These are phyloP conservation scores for Lycaon pictus DNA, from an alignment of 2,113 vertebrate genomes.

Conservation along the genomic window DNA sequence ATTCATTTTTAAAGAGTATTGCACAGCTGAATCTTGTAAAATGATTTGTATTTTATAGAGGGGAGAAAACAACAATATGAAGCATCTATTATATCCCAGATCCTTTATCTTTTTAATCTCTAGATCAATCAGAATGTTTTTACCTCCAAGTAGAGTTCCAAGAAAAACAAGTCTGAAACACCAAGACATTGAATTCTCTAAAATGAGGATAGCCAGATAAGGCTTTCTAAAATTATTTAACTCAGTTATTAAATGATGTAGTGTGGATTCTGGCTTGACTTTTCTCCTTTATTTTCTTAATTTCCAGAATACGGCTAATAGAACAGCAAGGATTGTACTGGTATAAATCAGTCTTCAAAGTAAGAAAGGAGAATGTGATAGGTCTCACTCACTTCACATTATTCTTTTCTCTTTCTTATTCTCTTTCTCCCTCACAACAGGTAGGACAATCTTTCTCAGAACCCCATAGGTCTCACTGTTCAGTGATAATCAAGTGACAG, in stretches of 20 bases:
- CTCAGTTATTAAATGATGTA: not conserved
- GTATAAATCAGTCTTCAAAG: not conserved
- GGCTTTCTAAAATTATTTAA: not conserved
- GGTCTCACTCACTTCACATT: not conserved
- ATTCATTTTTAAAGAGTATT: not conserved
- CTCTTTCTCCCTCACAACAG: not conserved
- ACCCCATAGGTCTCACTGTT: not conserved
- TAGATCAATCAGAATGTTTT: not conserved
- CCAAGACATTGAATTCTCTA: not conserved
- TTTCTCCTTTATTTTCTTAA: not conserved
- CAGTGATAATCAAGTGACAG: not conserved
- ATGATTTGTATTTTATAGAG: not conserved
- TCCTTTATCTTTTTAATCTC: not conserved
- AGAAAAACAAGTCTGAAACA: not conserved
- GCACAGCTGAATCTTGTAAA: not conserved
- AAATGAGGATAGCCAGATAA: not conserved
- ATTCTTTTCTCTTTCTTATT: not conserved
- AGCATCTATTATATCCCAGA: not conserved
- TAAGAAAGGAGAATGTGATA: fast-evolving
- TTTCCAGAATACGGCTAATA: not conserved
- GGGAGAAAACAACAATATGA: not conserved
- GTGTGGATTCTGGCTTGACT: fast-evolving
- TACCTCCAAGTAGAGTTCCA: not conserved
- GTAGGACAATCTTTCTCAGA: not conserved
- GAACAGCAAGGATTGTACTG: not conserved